Evolutionary conservation across 1,140 invertebrate genomes (phyloP).

Genomic region (Acromyrmex echinatior): DNA sequence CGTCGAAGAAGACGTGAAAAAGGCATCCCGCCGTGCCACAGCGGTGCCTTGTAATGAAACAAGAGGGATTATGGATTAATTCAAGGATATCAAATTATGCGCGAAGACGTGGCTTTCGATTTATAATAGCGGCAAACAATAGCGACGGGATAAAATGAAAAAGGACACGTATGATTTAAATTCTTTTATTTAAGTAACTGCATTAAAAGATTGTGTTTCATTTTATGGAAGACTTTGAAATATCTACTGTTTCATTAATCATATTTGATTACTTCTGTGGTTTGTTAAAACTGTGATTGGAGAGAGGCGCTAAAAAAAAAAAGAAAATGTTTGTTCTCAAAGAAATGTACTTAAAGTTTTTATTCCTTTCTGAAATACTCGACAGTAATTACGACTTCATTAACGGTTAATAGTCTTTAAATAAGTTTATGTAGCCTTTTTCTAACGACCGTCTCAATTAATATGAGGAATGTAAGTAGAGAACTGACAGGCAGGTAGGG

Average conservation of each 20-base stretch:
- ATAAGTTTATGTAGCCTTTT: slow-evolving; percentile 29
- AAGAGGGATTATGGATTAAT: slow-evolving; percentile 17
- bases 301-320: neutral
- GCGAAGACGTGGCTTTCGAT: neutral
- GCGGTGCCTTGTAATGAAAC: slow-evolving; percentile 17
- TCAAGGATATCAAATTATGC: slow-evolving; percentile 5
- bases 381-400: neutral
- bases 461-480: slow-evolving; percentile 12
- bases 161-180: neutral
- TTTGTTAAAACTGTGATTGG: neutral
- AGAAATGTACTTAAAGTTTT: slow-evolving; percentile 16
- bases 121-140: slow-evolving; percentile 13
- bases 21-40: slow-evolving; percentile 27
- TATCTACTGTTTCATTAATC: slow-evolving; percentile 15
- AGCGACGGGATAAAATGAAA: neutral
- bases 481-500: slow-evolving; percentile 16
- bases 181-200: neutral
- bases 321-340: neutral
- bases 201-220: neutral
- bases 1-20: slow-evolving; percentile 43
- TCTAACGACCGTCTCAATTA: neutral
- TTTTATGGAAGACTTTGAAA: slow-evolving; percentile 8
- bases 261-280: neutral
- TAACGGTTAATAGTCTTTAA: slow-evolving; percentile 41
- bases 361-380: slow-evolving; percentile 20